These are phyloP conservation scores for Drosophila neocordata DNA, from an alignment of 1,140 invertebrate species.

Conservation along the genomic window DNA sequence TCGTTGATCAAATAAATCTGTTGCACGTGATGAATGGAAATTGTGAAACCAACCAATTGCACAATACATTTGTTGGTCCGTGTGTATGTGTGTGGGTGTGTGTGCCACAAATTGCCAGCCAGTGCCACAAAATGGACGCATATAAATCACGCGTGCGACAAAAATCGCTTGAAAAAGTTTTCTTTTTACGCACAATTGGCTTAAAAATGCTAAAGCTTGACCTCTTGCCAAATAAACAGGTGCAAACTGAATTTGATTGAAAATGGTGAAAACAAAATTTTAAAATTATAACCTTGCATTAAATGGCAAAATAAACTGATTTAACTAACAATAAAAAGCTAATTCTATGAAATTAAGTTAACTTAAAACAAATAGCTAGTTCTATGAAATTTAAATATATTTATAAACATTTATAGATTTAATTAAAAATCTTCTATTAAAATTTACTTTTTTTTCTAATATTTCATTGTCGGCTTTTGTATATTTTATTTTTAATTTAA, in stretches of 20 bases:
- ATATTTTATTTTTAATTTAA: too few relatives aligned
- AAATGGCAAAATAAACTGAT: background rate
- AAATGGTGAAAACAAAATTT: background rate
- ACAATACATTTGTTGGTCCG: constrained; percentile 63
- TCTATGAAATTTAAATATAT: too few relatives aligned
- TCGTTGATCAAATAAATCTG: constrained; percentile 48
- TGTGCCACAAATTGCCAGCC: constrained; percentile 46
- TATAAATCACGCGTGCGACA: constrained; percentile 66
- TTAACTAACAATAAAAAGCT: background rate
- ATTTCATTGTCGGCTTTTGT: too few relatives aligned
- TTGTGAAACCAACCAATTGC: constrained; percentile 38
- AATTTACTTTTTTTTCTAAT: too few relatives aligned
- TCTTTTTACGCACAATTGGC: constrained; percentile 64
- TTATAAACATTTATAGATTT: too few relatives aligned
- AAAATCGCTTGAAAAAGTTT: constrained; percentile 43
- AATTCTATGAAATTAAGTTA: too few relatives aligned
- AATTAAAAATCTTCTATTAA: too few relatives aligned
- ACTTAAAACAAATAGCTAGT: too few relatives aligned
- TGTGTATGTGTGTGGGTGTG: constrained; percentile 2
- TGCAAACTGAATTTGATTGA: constrained; percentile 3
- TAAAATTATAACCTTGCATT: background rate
- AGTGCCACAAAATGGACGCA: constrained; percentile 52
- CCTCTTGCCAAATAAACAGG: constrained; percentile 21
- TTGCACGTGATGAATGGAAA: constrained; percentile 60
- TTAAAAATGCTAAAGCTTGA: constrained; percentile 22